These are phyloP conservation scores for Fringilla coelebs DNA, from an alignment of 2,797 vertebrate species.

Conservation along the genomic window DNA sequence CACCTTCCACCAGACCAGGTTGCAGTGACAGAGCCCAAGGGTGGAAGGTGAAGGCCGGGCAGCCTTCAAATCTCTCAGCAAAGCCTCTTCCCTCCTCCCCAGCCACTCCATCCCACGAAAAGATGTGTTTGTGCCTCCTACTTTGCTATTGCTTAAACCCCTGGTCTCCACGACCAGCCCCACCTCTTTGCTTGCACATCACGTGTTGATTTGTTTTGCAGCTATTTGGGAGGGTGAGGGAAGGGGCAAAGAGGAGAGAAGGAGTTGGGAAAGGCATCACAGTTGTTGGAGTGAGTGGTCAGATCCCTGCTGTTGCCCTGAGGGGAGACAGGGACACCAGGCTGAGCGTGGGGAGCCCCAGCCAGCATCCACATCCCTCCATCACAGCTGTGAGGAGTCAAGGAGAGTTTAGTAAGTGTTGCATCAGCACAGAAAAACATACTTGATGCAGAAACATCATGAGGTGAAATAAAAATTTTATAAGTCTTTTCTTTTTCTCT, in stretches of 20 bases:
- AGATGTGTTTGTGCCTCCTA: constrained; percentile 57
- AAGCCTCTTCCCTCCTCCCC: constrained; percentile 76
- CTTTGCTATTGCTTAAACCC: neutral
- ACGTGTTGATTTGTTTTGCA: neutral
- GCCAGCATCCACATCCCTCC: neutral
- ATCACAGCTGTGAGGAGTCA: neutral
- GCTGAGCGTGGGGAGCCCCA: fast-evolving
- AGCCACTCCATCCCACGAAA: constrained; percentile 73
- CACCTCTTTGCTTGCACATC: neutral
- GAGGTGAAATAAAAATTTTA: neutral
- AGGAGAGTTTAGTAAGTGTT: neutral
- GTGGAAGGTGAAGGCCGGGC: constrained; percentile 81
- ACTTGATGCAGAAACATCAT: neutral
- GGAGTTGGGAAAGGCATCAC: fast-evolving
- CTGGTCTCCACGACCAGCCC: neutral
- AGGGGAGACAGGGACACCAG: neutral
- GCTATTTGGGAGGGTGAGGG: neutral
- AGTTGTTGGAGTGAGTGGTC: neutral
- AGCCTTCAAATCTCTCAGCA: constrained; percentile 79
- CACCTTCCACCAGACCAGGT: neutral
- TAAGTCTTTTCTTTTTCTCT: neutral
- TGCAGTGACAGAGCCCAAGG: constrained; percentile 31
- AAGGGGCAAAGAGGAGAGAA: neutral
- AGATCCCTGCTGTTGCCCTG: fast-evolving
- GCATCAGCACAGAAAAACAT: neutral